Percentiles rank a stretch among this genome's conserved stretches.
Conservation (phyloP, 2,797 vertebrate species). For the Pteronotus mesoamericanus region DNA sequence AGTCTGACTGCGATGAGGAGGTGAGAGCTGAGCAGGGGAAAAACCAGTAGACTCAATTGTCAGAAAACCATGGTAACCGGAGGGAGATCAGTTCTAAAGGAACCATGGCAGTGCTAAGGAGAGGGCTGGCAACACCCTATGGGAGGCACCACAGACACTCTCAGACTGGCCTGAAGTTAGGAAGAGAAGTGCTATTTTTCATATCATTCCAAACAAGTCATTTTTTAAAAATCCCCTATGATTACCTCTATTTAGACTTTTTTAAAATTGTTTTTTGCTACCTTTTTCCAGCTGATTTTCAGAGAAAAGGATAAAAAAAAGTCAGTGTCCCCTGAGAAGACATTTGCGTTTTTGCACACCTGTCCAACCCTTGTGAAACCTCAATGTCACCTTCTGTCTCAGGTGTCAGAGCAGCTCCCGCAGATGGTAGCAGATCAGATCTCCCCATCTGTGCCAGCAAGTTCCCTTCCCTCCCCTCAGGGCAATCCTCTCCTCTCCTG, state of each 20-base stretch:
- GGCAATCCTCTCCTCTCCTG: neutral
- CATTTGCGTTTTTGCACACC: neutral
- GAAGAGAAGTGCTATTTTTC: neutral
- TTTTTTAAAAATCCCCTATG: neutral
- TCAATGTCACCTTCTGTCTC: constrained; percentile 59
- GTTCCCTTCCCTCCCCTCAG: neutral
- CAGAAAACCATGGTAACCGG: neutral
- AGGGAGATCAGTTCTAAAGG: neutral
- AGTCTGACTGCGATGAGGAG: rapidly evolving
- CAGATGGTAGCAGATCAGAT: neutral
- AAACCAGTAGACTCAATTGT: neutral
- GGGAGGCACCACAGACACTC: neutral
- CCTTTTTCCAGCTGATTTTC: neutral
- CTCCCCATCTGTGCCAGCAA: neutral
- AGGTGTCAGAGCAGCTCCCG: constrained; percentile 16
- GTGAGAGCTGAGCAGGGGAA: neutral
- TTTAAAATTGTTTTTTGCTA: neutral
- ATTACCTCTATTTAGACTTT: neutral
- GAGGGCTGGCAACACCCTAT: neutral
- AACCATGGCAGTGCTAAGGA: neutral
- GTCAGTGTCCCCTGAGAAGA: neutral
- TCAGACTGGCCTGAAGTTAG: neutral
- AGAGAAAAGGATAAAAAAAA: neutral
- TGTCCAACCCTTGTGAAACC: neutral
- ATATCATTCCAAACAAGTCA: neutral